phyloP scores from a whole-genome alignment of 2,113 vertebrate species.

The Loxodonta africana region DNA sequence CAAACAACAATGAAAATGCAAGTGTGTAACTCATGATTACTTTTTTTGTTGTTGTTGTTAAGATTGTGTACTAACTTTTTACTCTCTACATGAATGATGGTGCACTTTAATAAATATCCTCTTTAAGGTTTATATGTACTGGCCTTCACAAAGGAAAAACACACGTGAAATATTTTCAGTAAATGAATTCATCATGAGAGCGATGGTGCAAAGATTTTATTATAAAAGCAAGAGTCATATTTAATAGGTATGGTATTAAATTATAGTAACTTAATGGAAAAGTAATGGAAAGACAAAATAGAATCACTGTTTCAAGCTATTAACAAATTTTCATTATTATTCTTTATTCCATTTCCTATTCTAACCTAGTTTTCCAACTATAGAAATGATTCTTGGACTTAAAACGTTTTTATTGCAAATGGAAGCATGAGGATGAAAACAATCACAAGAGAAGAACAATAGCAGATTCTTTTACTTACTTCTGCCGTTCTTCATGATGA shows the following conservation, averaged over 20 bases:
- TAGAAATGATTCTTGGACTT: slow-evolving; percentile 60
- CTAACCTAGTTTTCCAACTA: slow-evolving; percentile 60
- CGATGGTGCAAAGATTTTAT: not conserved
- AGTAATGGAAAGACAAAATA: slow-evolving; percentile 46
- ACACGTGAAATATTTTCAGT: not conserved
- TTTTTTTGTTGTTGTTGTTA: not conserved
- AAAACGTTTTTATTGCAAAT: slow-evolving; percentile 59
- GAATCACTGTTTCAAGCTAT: slow-evolving; percentile 21
- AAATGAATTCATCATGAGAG: slow-evolving; percentile 14
- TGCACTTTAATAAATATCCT: not conserved
- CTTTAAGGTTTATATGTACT: not conserved
- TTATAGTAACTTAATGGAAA: slow-evolving; percentile 40
- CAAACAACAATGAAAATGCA: not conserved
- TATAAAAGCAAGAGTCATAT: slow-evolving; percentile 28
- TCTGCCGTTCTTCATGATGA: slow-evolving; percentile 29
- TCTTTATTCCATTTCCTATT: slow-evolving; percentile 67
- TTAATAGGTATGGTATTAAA: not conserved
- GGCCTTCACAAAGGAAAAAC: not conserved
- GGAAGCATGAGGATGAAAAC: not conserved
- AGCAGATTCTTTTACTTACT: slow-evolving; percentile 54
- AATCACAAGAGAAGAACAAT: slow-evolving; percentile 47
- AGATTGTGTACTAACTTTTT: not conserved
- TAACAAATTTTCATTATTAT: slow-evolving; percentile 62
- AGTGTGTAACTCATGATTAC: not conserved
- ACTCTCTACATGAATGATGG: not conserved